Percentiles rank a stretch among this genome's conserved stretches.
Conservation (phyloP, 37 sponge, comb jelly and placozoan species). For the Tethya wilhelma region DNA sequence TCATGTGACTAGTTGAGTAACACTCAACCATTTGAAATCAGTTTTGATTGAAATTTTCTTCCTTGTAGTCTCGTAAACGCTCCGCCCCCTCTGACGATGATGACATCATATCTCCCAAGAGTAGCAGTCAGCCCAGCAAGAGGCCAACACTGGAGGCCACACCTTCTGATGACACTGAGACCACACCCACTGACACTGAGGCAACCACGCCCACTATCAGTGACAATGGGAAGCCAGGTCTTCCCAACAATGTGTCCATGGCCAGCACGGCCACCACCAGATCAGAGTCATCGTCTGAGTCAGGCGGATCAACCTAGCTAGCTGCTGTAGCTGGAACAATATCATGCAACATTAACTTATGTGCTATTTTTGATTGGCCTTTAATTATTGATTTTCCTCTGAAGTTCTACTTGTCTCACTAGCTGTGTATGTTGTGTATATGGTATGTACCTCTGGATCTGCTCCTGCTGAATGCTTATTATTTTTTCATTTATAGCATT, state of each 20-base stretch:
- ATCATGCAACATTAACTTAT: too few species aligned
- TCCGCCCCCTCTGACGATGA: slow-evolving; percentile 16
- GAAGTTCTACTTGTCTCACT: too few species aligned
- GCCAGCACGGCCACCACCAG: neutral
- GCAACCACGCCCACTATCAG: neutral
- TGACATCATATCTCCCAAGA: neutral
- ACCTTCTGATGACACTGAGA: neutral
- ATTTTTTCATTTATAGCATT: too few species aligned
- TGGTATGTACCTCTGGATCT: too few species aligned
- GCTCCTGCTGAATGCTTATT: too few species aligned
- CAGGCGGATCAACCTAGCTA: too few species aligned
- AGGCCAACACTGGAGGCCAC: neutral
- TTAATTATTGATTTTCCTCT: too few species aligned
- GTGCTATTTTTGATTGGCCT: too few species aligned
- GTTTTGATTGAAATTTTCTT: neutral
- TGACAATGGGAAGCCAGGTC: neutral
- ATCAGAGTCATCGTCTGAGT: too few species aligned
- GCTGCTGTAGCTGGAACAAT: too few species aligned
- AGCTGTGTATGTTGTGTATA: too few species aligned
- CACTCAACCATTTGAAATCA: neutral
- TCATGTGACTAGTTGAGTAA: neutral
- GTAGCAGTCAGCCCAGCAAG: neutral
- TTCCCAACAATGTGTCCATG: neutral
- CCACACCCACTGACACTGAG: neutral
- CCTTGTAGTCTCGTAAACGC: slow-evolving; percentile 7